A percentile compares a stretch with the other conserved stretches of the same genome.
Evolutionary conservation across 2,797 vertebrate species (phyloP).

Genomic region (Synanceia verrucosa): DNA sequence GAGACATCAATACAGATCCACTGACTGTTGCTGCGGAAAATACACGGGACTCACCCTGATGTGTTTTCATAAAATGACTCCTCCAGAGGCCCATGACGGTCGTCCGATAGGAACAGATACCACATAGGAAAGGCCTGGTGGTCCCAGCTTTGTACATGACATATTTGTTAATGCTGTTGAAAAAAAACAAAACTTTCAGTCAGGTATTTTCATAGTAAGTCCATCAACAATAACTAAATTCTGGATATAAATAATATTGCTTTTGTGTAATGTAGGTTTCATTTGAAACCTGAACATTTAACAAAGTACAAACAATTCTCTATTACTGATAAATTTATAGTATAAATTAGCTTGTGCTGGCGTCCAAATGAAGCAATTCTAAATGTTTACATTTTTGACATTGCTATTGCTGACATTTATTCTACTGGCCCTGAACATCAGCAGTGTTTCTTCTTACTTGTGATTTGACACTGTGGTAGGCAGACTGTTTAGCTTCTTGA

Average conservation of each 20-base stretch:
- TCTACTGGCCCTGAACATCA: neutral
- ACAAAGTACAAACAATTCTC: neutral
- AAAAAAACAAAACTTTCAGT: neutral
- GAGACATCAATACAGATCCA: neutral
- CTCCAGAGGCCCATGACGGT: conserved; percentile 57
- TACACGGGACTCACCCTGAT: conserved; percentile 55
- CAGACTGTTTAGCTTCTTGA: conserved; percentile 84
- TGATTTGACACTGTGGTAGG: conserved; percentile 83
- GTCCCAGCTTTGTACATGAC: conserved; percentile 56
- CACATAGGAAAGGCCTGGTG: conserved; percentile 58
- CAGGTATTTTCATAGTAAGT: neutral
- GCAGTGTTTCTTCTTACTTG: conserved; percentile 81
- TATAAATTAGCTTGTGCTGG: neutral
- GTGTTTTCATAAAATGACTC: conserved; percentile 67
- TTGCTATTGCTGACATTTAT: too few relatives aligned
- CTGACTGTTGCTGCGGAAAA: neutral
- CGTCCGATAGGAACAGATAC: conserved; percentile 66
- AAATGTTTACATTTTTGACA: too few relatives aligned
- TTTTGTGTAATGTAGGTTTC: neutral
- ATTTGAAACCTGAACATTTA: neutral
- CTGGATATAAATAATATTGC: neutral
- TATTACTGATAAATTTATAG: neutral
- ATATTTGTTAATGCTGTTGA: conserved; percentile 61
- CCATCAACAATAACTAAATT: neutral
- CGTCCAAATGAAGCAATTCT: too few relatives aligned